phyloP scores from a whole-genome alignment of 2,888 invertebrate genomes.

The Microplitis manilae region DNA sequence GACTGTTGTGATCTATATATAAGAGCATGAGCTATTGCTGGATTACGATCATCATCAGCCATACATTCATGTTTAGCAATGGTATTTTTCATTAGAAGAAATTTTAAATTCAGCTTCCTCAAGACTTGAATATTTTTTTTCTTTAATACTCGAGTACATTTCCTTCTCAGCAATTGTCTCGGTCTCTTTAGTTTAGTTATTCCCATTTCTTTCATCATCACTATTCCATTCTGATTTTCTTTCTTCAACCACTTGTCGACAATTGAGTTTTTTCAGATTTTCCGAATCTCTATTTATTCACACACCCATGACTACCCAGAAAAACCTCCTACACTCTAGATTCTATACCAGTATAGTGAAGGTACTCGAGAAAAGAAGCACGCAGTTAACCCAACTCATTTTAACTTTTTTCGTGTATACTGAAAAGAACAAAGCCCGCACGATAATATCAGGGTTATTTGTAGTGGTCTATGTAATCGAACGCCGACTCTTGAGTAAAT shows the following conservation, averaged over 20 bases:
- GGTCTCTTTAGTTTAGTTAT: conserved; percentile 48
- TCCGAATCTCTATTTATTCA: conserved; percentile 15
- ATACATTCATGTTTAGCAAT: conserved; percentile 27
- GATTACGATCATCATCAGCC: conserved; percentile 7
- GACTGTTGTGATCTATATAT: neutral
- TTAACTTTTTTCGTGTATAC: conserved; percentile 44
- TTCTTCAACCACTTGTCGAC: conserved; percentile 32
- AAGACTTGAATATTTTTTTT: conserved; percentile 8
- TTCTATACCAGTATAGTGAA: neutral
- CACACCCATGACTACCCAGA: neutral
- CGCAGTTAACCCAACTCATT: conserved; percentile 46
- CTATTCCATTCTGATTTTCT: conserved; percentile 6
- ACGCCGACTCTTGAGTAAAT: no score
- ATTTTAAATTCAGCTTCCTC: conserved; percentile 25
- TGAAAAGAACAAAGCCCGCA: conserved; percentile 39
- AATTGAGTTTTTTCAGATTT: conserved; percentile 33
- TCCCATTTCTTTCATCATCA: conserved; percentile 20
- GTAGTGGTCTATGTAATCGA: neutral
- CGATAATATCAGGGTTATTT: neutral
- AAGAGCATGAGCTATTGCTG: neutral
- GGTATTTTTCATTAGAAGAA: conserved; percentile 23
- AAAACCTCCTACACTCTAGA: neutral
- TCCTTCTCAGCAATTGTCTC: conserved; percentile 47
- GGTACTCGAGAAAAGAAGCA: conserved; percentile 35
- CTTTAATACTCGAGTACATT: neutral